A percentile compares a stretch with the other conserved stretches of the same genome.
Conservation (phyloP, 2,113 vertebrate genomes). For the Morone chrysops region DNA sequence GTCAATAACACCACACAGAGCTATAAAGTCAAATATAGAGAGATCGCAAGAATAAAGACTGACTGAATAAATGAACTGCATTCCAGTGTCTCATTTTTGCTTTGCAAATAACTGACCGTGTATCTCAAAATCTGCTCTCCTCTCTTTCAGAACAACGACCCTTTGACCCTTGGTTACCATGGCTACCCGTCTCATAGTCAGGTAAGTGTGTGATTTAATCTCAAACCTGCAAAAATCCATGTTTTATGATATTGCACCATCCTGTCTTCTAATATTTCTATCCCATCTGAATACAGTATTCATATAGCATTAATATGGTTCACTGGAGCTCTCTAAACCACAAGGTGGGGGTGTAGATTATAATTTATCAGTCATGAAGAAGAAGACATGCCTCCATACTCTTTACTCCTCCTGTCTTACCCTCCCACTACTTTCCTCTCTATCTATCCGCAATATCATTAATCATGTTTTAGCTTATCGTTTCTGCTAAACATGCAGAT, state of each 20-base stretch:
- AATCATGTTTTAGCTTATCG: conserved; percentile 32
- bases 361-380: conserved; percentile 62
- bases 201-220: conserved; percentile 70
- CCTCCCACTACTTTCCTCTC: conserved; percentile 46
- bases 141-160: conserved; percentile 84
- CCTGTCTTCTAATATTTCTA: conserved; percentile 1
- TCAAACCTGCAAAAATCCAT: not conserved
- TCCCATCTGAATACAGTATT: conserved; percentile 15
- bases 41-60: not conserved
- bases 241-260: conserved; percentile 18
- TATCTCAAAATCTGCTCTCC: conserved; percentile 50
- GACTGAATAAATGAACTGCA: not conserved
- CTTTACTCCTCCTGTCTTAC: conserved; percentile 30
- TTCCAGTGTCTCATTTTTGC: conserved; percentile 12
- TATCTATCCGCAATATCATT: conserved; percentile 9
- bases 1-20: conserved; percentile 49
- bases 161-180: conserved; percentile 83
- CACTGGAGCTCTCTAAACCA: conserved; percentile 60
- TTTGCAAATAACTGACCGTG: conserved; percentile 23
- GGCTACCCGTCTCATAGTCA: conserved; percentile 83
- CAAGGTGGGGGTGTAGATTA: conserved; percentile 77
- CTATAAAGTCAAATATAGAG: conserved; percentile 42
- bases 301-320: conserved; percentile 36
- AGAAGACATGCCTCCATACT: conserved; percentile 57
- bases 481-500: conserved; percentile 19